phyloP scores from a whole-genome alignment of 2,888 invertebrate species.

The Scrobipalpa atriplicella region DNA sequence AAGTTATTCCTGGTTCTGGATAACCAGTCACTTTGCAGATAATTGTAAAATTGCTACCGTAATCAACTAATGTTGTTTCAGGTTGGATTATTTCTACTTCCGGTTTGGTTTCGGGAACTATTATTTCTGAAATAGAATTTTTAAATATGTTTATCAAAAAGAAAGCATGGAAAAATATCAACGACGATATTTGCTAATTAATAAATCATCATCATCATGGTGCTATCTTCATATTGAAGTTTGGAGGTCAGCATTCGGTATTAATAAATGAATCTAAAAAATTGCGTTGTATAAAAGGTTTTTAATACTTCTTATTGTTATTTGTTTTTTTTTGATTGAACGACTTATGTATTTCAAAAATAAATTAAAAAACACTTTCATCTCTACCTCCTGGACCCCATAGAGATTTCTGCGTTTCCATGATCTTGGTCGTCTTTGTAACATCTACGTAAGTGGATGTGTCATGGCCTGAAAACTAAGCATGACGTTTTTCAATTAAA shows the following conservation, averaged over 20 bases:
- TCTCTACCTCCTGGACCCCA: conserved; percentile 35
- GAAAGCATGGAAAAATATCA: neutral
- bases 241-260: no score
- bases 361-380: no score
- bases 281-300: no score
- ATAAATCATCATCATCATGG: no score
- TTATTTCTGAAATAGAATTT: conserved; percentile 37
- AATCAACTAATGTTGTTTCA: conserved; percentile 46
- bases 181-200: no score
- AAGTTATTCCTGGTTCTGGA: conserved; percentile 58
- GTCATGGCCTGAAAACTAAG: conserved; percentile 52
- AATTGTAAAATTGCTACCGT: conserved; percentile 46
- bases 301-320: no score
- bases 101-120: conserved; percentile 42
- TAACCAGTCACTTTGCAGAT: conserved; percentile 60
- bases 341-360: no score
- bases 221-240: no score
- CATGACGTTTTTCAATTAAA: conserved; percentile 18
- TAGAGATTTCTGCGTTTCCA: conserved; percentile 48
- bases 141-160: neutral
- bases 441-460: conserved; percentile 39
- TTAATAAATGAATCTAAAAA: no score
- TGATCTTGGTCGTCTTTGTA: conserved; percentile 40
- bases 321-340: no score
- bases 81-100: conserved; percentile 48